Conservation (phyloP, 2,797 vertebrate genomes). For the Pogonophryne albipinna region DNA sequence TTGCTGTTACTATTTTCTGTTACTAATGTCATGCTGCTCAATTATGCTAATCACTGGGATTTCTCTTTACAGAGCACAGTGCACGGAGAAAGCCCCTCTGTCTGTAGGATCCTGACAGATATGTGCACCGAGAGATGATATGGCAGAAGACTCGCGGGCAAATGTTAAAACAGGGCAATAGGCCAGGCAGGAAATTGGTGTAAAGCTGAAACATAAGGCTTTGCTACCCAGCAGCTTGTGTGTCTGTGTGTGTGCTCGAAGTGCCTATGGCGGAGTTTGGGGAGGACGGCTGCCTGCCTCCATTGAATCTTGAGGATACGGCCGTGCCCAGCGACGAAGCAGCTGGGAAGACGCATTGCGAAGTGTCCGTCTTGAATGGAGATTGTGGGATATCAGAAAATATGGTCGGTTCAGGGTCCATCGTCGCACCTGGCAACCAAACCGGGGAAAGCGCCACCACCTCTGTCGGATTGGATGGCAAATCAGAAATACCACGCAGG, state of each 20-base stretch:
- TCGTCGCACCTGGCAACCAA: conserved; percentile 83
- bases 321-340: conserved; percentile 84
- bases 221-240: conserved; percentile 48
- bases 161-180: conserved; percentile 54
- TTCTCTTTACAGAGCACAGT: conserved; percentile 56
- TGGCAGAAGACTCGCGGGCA: conserved; percentile 45
- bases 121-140: conserved; percentile 59
- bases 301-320: conserved; percentile 81
- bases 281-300: conserved; percentile 86
- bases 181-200: conserved; percentile 62
- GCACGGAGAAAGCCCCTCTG: conserved; percentile 41
- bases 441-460: conserved; percentile 71
- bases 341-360: conserved; percentile 85
- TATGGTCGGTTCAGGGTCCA: conserved; percentile 68
- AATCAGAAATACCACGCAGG: conserved; percentile 91
- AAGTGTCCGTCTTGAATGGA: conserved; percentile 91
- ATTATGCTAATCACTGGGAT: conserved; percentile 49
- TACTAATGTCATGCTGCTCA: conserved; percentile 17
- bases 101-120: conserved; percentile 41
- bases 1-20: not conserved
- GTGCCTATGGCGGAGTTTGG: conserved; percentile 94
- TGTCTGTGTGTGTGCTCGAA: conserved; percentile 31
- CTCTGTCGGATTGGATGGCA: conserved; percentile 82
- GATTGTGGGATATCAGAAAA: conserved; percentile 88
- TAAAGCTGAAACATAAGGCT: conserved; percentile 59